Evolutionary conservation across 2,113 vertebrate species (phyloP), one percentile per base, ranked within the genome.

Genomic region (Elachura formosa): DNA sequence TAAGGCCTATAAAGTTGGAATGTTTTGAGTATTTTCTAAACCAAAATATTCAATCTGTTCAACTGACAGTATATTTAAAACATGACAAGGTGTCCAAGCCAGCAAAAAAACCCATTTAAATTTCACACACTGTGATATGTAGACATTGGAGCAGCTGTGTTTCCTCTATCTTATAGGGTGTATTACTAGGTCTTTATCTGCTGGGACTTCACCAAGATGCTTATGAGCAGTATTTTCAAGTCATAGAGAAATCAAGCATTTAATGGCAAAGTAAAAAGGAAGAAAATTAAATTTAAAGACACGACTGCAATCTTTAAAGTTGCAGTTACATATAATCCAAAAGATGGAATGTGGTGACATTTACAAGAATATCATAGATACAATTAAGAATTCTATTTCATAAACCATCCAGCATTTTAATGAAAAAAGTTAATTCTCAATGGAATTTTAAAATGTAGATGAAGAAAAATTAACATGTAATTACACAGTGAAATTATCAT

Each of bases 401-500:
- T 86, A 96, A 96, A 95, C 67, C 81, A 97, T 91, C 62, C 46
- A 89, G 89, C 95, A 94, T 94, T 96, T 95, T 94, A 94, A 96
- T 96, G 93, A 91, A 95, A 97, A 94, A 94, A 94, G 89, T 94
- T 94, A 95, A 96, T 79, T 96, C 95, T 94, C 95, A 93, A 91
- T 94, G 75, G 91, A 95, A 93, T 96, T 96, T 90, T 94, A 94
- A 96, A 94, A 95, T 94, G 95, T 91, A 95, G 95, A 96, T 96
- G 91, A 91, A 94, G 94, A 94, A 92, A 96, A 96, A 95, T 96
- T 96, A 96, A 91, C 95, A 96, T 96, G 78, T 93, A 94, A 97
- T 96, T 91, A 96, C 90, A 95, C 62, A 85, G 68, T 87, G 58
- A 94, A 96, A 96, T 92, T 94, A 95, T 74, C 90, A 87, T 78